Evolutionary conservation across 2,888 invertebrate genomes (phyloP).

Genomic region (Aspidiotus rigidus): DNA sequence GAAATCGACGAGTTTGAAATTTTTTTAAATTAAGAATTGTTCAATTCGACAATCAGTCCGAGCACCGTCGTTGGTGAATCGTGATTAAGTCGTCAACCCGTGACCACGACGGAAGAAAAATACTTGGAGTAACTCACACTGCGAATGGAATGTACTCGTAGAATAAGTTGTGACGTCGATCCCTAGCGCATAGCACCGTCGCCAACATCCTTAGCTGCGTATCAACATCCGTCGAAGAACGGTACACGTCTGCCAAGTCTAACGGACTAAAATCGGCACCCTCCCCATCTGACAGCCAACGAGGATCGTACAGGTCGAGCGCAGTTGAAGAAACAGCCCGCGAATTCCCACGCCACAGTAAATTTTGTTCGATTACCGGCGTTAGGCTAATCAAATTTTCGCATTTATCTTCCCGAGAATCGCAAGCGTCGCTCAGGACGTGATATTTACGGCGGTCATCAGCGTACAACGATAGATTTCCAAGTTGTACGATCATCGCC

Average conservation of each 20-base stretch:
- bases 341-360: not conserved
- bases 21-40: no score
- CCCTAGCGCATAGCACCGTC: slow-evolving; percentile 38
- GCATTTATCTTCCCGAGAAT: slow-evolving; percentile 37
- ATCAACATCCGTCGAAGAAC: slow-evolving; percentile 32
- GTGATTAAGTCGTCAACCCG: no score
- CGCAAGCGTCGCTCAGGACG: slow-evolving; percentile 34
- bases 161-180: slow-evolving; percentile 38
- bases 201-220: slow-evolving; percentile 38
- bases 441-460: slow-evolving; percentile 35
- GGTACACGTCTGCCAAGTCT: not conserved
- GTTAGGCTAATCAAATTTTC: slow-evolving; percentile 37
- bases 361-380: slow-evolving; percentile 37
- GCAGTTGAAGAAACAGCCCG: slow-evolving; percentile 34
- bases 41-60: no score
- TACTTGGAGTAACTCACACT: not conserved
- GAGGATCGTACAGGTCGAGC: slow-evolving; percentile 38
- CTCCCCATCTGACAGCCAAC: slow-evolving; percentile 38
- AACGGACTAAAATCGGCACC: slow-evolving; percentile 34
- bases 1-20: not conserved
- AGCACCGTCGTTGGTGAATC: no score
- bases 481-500: slow-evolving; percentile 37
- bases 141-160: slow-evolving; percentile 35
- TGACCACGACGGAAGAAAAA: no score
- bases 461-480: slow-evolving; percentile 38